Evolutionary conservation across 2,113 vertebrate species (phyloP).

Genomic region (Tragelaphus buxtoni): DNA sequence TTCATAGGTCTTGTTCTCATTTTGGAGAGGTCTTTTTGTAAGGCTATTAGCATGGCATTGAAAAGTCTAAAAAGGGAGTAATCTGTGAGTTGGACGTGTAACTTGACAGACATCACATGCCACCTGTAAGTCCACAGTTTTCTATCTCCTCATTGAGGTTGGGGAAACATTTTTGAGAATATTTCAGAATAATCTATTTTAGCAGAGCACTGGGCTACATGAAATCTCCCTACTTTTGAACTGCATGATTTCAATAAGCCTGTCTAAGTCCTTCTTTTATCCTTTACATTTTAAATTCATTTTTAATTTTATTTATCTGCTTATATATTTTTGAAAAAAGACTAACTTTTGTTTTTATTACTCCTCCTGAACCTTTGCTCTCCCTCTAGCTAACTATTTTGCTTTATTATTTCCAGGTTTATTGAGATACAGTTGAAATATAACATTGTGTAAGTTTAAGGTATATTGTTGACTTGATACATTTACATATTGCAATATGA

Average conservation of each 20-base stretch:
- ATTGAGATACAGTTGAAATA: neutral
- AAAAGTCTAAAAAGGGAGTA: neutral
- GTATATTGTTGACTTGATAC: neutral
- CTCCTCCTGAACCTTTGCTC: neutral
- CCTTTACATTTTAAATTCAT: neutral
- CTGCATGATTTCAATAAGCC: neutral
- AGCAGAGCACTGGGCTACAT: neutral
- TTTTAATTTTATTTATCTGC: neutral
- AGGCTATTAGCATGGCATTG: neutral
- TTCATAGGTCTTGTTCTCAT: neutral
- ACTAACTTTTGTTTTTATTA: neutral
- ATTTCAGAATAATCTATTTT: neutral
- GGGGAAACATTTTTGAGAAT: neutral
- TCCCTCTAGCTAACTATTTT: neutral
- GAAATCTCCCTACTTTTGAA: neutral
- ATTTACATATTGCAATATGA: neutral
- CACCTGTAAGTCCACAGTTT: neutral
- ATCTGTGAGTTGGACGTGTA: neutral
- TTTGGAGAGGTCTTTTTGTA: neutral
- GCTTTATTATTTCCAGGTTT: neutral
- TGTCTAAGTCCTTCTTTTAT: neutral
- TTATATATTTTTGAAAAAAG: neutral
- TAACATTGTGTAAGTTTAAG: neutral
- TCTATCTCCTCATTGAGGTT: neutral
- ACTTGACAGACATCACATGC: neutral